Evolutionary conservation across 2,888 invertebrate species (phyloP).

Genomic region (Caenorhabditis panamensis): DNA sequence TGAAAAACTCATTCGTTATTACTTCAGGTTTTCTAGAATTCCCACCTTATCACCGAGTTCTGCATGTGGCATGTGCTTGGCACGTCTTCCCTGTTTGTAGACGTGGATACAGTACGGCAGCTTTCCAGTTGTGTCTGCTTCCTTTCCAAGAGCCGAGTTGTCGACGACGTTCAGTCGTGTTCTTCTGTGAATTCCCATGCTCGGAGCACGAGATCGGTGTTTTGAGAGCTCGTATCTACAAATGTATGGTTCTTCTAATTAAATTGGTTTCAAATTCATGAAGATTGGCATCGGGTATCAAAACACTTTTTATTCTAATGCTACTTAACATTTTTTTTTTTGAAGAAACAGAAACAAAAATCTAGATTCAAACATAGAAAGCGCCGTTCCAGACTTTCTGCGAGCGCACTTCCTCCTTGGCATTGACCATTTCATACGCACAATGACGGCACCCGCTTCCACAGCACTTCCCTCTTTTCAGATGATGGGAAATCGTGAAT

Average conservation of each 20-base stretch:
- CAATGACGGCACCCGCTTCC: slow-evolving; percentile 81
- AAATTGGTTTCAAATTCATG: too few species aligned
- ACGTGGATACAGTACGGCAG: slow-evolving; percentile 95
- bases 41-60: slow-evolving; percentile 79
- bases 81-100: slow-evolving; percentile 87
- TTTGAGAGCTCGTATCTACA: slow-evolving; percentile 77
- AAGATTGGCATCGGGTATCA: not conserved
- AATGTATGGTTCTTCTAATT: not conserved
- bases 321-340: not conserved
- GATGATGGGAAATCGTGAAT: slow-evolving; percentile 74
- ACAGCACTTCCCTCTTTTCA: slow-evolving; percentile 78
- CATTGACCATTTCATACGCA: slow-evolving; percentile 77
- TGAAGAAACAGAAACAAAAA: not conserved
- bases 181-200: slow-evolving; percentile 77
- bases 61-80: slow-evolving; percentile 80
- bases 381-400: slow-evolving; percentile 78
- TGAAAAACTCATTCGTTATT: slow-evolving; percentile 38
- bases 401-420: slow-evolving; percentile 66
- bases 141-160: slow-evolving; percentile 94
- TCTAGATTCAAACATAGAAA: slow-evolving; percentile 72
- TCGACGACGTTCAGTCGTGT: slow-evolving; percentile 87
- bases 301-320: not conserved
- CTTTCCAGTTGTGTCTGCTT: slow-evolving; percentile 86
- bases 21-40: too few species aligned
- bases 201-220: slow-evolving; percentile 78